Percentiles rank a stretch among this genome's conserved stretches.
Conservation (phyloP, 2,113 vertebrate species). For the Eulemur rufifrons region DNA sequence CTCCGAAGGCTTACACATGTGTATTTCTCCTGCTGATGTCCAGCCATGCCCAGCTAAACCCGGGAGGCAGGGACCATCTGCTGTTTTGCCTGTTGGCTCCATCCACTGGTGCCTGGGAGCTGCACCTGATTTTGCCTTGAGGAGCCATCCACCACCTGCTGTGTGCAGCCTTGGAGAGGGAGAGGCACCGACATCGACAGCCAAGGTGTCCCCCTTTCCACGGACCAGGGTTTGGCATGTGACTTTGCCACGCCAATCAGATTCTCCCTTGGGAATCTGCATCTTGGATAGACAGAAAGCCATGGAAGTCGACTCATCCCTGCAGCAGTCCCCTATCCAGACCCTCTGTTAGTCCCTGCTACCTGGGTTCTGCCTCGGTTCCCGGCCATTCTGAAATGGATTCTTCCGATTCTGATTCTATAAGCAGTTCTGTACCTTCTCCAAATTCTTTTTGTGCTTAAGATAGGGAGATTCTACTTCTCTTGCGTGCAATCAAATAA, state of each 20-base stretch:
- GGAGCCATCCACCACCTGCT: neutral
- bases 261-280: neutral
- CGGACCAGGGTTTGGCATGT: neutral
- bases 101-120: neutral
- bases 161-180: neutral
- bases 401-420: neutral
- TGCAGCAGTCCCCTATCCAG: neutral
- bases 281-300: neutral
- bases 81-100: neutral
- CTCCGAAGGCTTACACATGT: constrained; percentile 22
- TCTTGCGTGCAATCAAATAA: neutral
- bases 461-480: neutral
- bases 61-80: neutral
- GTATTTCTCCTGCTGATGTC: neutral
- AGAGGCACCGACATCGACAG: neutral
- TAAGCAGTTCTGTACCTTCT: neutral
- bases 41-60: neutral
- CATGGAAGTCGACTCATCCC: neutral
- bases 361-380: neutral
- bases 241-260: neutral
- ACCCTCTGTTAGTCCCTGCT: neutral
- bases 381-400: neutral
- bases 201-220: too few species aligned
- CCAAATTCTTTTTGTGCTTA: neutral
- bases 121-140: neutral